Conservation (phyloP, 1,140 invertebrate genomes). For the Macrosteles quadrilineatus region DNA sequence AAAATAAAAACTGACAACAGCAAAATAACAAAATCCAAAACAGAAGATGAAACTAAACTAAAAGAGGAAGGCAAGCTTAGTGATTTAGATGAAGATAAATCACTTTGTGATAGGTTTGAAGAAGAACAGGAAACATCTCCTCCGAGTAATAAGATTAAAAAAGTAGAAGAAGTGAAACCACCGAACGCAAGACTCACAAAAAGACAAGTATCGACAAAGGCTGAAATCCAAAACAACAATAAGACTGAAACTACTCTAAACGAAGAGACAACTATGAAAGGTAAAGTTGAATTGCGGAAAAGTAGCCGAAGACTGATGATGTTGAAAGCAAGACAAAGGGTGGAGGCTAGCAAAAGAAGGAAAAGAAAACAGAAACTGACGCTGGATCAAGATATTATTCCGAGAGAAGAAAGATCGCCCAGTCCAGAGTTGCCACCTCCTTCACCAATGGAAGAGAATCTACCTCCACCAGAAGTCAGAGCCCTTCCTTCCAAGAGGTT, state of each 20-base stretch:
- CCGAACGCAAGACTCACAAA: slow-evolving; percentile 31
- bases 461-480: slow-evolving; percentile 12
- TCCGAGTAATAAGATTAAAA: slow-evolving; percentile 41
- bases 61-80: too few relatives aligned
- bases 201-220: slow-evolving; percentile 36
- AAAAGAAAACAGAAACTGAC: slow-evolving; percentile 35
- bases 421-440: background rate
- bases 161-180: slow-evolving; percentile 35
- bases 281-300: slow-evolving; percentile 24
- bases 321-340: slow-evolving; percentile 25
- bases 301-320: slow-evolving; percentile 32
- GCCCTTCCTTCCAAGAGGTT: slow-evolving; percentile 32
- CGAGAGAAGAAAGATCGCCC: background rate
- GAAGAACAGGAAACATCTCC: slow-evolving; percentile 56
- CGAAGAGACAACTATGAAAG: background rate
- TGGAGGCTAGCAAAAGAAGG: slow-evolving; percentile 37
- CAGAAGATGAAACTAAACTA: too few relatives aligned
- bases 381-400: background rate
- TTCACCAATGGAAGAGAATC: background rate
- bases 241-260: slow-evolving; percentile 13
- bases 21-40: too few relatives aligned
- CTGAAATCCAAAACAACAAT: background rate
- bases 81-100: too few relatives aligned
- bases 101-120: too few relatives aligned
- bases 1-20: too few relatives aligned